A percentile compares a stretch with the other conserved stretches of the same genome.
Conservation (phyloP, 2,888 invertebrate genomes). For the Cylloceria caligata region DNA sequence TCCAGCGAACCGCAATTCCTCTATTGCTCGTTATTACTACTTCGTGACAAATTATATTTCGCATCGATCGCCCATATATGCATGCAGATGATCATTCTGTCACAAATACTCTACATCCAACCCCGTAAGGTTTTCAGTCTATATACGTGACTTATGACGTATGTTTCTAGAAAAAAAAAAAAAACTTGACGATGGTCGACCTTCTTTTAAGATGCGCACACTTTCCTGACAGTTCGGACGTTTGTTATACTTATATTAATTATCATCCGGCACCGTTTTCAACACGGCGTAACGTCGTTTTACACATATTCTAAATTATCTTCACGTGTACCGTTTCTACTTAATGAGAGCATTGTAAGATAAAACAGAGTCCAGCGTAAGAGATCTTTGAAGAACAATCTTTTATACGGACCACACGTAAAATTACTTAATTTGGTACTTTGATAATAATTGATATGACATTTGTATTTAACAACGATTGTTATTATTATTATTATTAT, state of each 20-base stretch:
- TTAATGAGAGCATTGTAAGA: slow-evolving; percentile 40
- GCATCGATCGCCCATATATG: slow-evolving; percentile 40
- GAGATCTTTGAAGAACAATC: not conserved
- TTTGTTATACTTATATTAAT: slow-evolving; percentile 59
- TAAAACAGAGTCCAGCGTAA: not conserved
- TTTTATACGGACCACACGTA: not conserved
- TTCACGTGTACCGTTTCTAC: slow-evolving; percentile 33
- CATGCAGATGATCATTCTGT: not conserved
- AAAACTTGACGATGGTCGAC: slow-evolving; percentile 31
- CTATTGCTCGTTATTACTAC: slow-evolving; percentile 54
- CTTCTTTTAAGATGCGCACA: slow-evolving; percentile 51
- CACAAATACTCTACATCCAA: not conserved
- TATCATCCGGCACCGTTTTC: slow-evolving; percentile 62
- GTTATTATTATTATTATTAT: too few species aligned
- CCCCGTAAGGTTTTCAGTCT: not conserved
- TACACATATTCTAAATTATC: slow-evolving; percentile 14
- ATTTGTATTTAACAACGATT: too few species aligned
- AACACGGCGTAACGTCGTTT: slow-evolving; percentile 25
- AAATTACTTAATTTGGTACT: too few species aligned
- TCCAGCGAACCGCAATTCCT: slow-evolving; percentile 76
- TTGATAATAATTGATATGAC: too few species aligned
- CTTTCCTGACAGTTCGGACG: slow-evolving; percentile 43
- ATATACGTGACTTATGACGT: not conserved
- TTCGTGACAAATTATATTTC: slow-evolving; percentile 67
- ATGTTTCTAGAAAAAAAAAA: not conserved